phyloP scores from a whole-genome alignment of 2,113 vertebrate species.

The Chrysemys picta region DNA sequence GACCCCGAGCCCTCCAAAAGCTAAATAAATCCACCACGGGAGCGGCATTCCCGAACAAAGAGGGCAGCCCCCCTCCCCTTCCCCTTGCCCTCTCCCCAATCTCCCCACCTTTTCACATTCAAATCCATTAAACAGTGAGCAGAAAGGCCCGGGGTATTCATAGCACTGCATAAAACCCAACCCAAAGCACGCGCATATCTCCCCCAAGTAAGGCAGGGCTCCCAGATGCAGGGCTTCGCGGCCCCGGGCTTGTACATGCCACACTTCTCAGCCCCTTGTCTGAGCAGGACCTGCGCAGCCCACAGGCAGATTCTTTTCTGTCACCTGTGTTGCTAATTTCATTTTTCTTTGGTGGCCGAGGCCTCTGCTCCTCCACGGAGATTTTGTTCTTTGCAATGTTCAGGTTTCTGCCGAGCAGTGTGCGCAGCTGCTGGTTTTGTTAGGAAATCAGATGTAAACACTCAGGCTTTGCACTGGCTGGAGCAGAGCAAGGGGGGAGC shows the following conservation, averaged over 20 bases:
- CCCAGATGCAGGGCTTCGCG: neutral
- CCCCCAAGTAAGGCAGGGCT: accelerated
- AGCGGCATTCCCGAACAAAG: slow-evolving; percentile 84
- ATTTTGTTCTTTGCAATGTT: neutral
- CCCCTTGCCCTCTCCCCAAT: slow-evolving; percentile 48
- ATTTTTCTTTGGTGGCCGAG: neutral
- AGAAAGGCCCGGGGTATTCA: slow-evolving; percentile 84
- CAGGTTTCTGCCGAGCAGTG: neutral
- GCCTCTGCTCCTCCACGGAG: accelerated
- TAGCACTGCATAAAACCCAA: slow-evolving; percentile 84
- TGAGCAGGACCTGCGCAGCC: accelerated
- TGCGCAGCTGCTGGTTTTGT: neutral
- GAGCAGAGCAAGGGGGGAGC: neutral
- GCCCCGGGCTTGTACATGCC: neutral
- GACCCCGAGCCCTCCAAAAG: slow-evolving; percentile 79
- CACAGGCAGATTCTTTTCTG: neutral
- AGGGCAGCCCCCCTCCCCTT: slow-evolving; percentile 48
- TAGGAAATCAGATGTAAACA: neutral
- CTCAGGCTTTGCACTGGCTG: neutral
- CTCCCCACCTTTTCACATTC: slow-evolving; percentile 89
- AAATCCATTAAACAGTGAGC: slow-evolving; percentile 91
- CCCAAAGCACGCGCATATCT: neutral
- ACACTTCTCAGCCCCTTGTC: accelerated
- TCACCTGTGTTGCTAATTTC: neutral
- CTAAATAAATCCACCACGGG: slow-evolving; percentile 81